Percentiles rank a stretch among this genome's conserved stretches.
Evolutionary conservation across 2,113 vertebrate species (phyloP).

Genomic region (Ceratotherium simum): DNA sequence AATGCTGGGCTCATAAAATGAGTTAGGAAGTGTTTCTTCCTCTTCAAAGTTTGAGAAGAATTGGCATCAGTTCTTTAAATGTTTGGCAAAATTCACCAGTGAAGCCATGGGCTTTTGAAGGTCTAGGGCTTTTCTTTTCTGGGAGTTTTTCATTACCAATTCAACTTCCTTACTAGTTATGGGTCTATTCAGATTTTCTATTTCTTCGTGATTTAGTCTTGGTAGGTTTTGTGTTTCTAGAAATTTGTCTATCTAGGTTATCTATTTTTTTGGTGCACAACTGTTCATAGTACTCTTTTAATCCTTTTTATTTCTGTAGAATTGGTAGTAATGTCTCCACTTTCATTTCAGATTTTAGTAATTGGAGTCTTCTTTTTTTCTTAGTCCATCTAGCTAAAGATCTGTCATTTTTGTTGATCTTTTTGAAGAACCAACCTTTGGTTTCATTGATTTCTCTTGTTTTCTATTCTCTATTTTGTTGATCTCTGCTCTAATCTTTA

Average conservation of each 20-base stretch:
- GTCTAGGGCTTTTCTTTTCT: neutral
- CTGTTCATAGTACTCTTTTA: neutral
- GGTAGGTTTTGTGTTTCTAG: neutral
- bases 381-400: neutral
- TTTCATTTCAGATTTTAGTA: neutral
- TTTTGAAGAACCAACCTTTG: neutral
- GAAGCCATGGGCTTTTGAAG: neutral
- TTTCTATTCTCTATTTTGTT: constrained; percentile 3
- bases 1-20: neutral
- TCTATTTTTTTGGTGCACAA: neutral
- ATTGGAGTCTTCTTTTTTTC: neutral
- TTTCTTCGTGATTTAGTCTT: neutral
- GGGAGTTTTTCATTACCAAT: neutral
- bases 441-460: neutral
- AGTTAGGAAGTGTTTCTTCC: neutral
- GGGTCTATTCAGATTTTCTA: neutral
- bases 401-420: neutral
- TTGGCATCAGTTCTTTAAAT: neutral
- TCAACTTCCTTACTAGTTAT: neutral
- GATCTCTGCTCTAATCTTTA: neutral
- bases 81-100: neutral
- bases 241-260: neutral
- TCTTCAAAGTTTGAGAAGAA: neutral
- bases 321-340: neutral
- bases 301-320: neutral